Base-by-base conservation (phyloP, 2,113 vertebrate genomes). In the Mesembrinibis cayennensis region DNA sequence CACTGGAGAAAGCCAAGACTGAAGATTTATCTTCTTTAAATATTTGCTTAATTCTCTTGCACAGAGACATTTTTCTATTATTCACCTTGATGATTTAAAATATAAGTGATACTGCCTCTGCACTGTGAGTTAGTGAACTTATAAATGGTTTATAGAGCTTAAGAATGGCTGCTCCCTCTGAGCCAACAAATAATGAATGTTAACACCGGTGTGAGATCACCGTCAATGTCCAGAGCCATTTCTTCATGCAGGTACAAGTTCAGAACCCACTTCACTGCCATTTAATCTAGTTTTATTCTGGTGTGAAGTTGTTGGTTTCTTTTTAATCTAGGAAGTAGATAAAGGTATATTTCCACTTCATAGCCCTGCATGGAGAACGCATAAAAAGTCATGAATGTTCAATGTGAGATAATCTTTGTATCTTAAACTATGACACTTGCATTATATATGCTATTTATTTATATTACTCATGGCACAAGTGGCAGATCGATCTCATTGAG, bases 61-160 rank as follows among this genome's bases (percentile, higher is more conserved):
- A 50, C 58, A 74, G 66, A 90, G 71, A 53, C 25, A 81, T 89
- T 87, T 69, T 59, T 56, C 81, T 78, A 70, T 95, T 93, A 86
- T 77, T 95, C 90, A 76, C 72, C 32, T 77, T 74, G n/a, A 55
- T 63, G 72, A 81, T 89, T 93, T 97, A 92, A 85, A 86, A 74
- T 73, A 21, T 34, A 73, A 90, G 88, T 34, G n/a, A 81, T 59
- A 45, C 50, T 83, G 36, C 42, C 62, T 71, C 85, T 85, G 70
- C 78, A 79, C 49, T 55, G 42, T 38, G 42, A 83, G 38, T 63
- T 59, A 87, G 38, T 49, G 76, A 90, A 44, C 86, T 80, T 62
- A 61, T 25, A 80, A 92, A 80, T 3, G 17, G 40, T 93, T 93
- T 77, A 72, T n/a, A 66, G 55, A 70, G 38, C 32, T 81, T 69